Base-by-base conservation (phyloP, 2,888 invertebrate genomes). In the Nomada flava region DNA sequence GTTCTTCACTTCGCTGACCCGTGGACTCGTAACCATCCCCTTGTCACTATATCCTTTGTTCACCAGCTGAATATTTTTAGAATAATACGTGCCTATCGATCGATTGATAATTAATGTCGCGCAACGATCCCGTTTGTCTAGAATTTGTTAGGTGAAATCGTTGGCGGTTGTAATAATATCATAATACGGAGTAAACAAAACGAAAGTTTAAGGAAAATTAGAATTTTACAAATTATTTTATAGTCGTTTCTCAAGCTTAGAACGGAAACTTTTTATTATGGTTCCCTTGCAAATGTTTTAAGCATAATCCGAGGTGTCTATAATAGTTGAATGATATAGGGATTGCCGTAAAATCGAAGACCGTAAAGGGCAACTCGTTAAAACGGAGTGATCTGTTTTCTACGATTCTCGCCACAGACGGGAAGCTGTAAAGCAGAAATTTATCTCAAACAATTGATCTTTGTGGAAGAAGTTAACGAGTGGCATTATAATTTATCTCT, bases 1-100 rank as follows among this genome's bases (percentile, higher is more conserved):
- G 83, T 75, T 80, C 79, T 83, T 79, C 83, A 79, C 63, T 76
- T 67, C 71, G 77, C 47, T 72, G 67, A 57, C 57, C 67, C 52
- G 59, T 73, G 55, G 79, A 69, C 69, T 65, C 57, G 36, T 20
- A 42, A 1, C 23, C 36, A 4, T 26, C 47, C 50, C 10, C 15
- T 36, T 4, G 10, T 5, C n/a, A 2, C 47, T 47, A 11, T 7
- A 18, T 23, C 57, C 67, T 71, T 76, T 62, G 65, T 26, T 36
- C 26, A 23, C 13, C 11, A 11, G 44, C 2, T 47, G 29, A 47
- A 71, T 80, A 81, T 76, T 62, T 59, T 1, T 10, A 47, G 47
- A 15, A 47, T 3, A 15, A 26, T 44, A 42, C 47, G 55, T 11
- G 65, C 50, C 64, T 81, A 72, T 59, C 68, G 68, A 77, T 73